Evolutionary conservation across 2,113 vertebrate species (phyloP), one percentile per base, ranked within the genome.

Genomic region (Tychaedon coryphoeus): DNA sequence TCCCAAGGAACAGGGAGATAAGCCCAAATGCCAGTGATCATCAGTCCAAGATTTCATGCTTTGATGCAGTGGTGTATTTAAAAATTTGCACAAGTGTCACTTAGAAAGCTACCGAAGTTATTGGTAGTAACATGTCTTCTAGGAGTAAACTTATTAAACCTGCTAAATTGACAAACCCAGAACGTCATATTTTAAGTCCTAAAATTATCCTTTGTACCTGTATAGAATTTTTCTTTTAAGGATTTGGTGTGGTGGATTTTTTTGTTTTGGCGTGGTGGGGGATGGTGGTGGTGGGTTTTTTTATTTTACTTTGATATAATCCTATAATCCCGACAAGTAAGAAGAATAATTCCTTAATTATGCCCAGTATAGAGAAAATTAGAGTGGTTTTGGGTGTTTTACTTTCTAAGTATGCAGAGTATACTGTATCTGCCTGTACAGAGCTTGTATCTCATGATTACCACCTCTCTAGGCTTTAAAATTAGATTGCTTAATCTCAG

Each of bases 61-160:
- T 33, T 0, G 0, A 9, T 83, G 17, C 4, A 4, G 5, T 40
- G 29, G 3, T 48, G 19, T 62, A 38, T 73, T 92, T 48, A 70
- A 71, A 64, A 90, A 40, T 14, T 54, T 74, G 57, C 31, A 34
- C 6, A 60, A 8, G 22, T 74, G n/a, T 70, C 53, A 24, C 23
- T 78, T 60, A 8, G 8, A 81, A 82, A 62, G 13, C 42, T 61
- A 28, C 23, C 19, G 10, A 80, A 86, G 10, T 38, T 65, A 36
- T 26, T 61, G 19, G 11, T 40, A 80, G 36, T 71, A 77, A 36
- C 3, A 12, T 26, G 31, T 75, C 33, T 79, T 86, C 24, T 47
- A 34, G 13, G 16, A 82, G 3, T 43, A 67, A 81, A 43, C 1
- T 0, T 16, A 64, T 15, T n/a, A 90, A 79, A 72, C 9, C 8